These are phyloP conservation scores for Calliopum simillimum DNA, from an alignment of 2,888 invertebrate species.

Conservation along the genomic window DNA sequence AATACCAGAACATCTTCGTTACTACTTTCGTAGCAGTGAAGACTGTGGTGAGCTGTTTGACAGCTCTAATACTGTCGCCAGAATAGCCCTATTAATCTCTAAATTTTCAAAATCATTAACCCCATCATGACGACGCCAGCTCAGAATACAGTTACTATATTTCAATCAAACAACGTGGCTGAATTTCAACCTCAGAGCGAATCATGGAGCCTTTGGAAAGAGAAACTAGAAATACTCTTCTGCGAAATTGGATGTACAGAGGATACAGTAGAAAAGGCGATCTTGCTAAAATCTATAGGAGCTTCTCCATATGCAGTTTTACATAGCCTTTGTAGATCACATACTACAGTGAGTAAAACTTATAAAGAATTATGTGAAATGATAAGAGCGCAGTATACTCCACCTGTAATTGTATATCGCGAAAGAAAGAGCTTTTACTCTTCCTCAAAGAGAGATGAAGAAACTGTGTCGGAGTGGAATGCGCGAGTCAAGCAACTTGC, in stretches of 20 bases:
- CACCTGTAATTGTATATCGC: constrained; percentile 11
- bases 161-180: too few relatives aligned
- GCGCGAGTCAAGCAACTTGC: constrained; percentile 40
- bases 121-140: too few relatives aligned
- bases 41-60: too few relatives aligned
- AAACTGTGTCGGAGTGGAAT: constrained; percentile 38
- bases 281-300: constrained; percentile 38
- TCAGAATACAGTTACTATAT: too few relatives aligned
- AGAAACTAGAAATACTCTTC: too few relatives aligned
- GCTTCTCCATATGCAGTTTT: constrained; percentile 28
- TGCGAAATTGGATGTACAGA: constrained; percentile 13
- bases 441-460: constrained; percentile 25
- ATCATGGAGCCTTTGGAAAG: too few relatives aligned
- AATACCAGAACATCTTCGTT: too few relatives aligned
- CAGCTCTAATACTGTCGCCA: too few relatives aligned
- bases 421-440: constrained; percentile 26
- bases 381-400: constrained; percentile 15
- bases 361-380: constrained; percentile 35
- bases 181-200: too few relatives aligned
- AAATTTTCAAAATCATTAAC: too few relatives aligned
- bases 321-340: constrained; percentile 34
- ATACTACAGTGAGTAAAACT: constrained; percentile 25
- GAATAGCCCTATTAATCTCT: too few relatives aligned
- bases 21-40: too few relatives aligned
- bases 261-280: constrained; percentile 36